These are phyloP conservation scores for Creontiades dilutus DNA, from an alignment of 2,888 invertebrate genomes.

Conservation along the genomic window DNA sequence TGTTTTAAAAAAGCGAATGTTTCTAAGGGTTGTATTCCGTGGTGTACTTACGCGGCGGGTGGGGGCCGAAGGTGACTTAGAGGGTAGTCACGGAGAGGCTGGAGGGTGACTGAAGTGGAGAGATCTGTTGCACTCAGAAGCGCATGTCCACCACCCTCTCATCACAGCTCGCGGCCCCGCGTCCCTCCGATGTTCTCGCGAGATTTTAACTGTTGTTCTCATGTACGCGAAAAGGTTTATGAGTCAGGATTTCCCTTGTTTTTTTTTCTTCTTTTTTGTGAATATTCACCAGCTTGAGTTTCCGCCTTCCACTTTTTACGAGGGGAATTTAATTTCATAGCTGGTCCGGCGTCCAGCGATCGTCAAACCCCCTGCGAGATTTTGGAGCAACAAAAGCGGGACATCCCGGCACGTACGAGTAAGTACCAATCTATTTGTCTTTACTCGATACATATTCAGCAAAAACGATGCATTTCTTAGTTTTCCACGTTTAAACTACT, in stretches of 20 bases:
- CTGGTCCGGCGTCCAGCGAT: too few relatives aligned
- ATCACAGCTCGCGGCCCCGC: background rate
- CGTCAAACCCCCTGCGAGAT: too few relatives aligned
- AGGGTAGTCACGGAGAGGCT: conserved; percentile 59
- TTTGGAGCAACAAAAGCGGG: too few relatives aligned
- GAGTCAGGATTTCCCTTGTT: too few relatives aligned
- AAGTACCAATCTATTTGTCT: too few relatives aligned
- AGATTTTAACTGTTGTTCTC: conserved; percentile 9
- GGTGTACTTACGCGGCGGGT: conserved; percentile 60
- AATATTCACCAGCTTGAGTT: background rate
- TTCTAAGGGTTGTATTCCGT: too few relatives aligned
- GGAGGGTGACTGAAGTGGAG: conserved; percentile 63
- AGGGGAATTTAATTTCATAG: background rate
- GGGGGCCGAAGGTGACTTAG: conserved; percentile 38
- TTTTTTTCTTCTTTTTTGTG: too few relatives aligned
- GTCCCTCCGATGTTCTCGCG: background rate
- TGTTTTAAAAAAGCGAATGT: too few relatives aligned
- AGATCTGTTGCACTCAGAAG: conserved; percentile 57
- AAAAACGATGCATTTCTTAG: too few relatives aligned
- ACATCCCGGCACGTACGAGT: too few relatives aligned
- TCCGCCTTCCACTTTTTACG: background rate
- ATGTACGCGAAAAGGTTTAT: background rate
- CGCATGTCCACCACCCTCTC: conserved; percentile 58
- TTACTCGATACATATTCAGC: too few relatives aligned
- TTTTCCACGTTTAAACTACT: too few relatives aligned